phyloP scores from a whole-genome alignment of 2,888 invertebrate genomes.

The Nasonia oneida region DNA sequence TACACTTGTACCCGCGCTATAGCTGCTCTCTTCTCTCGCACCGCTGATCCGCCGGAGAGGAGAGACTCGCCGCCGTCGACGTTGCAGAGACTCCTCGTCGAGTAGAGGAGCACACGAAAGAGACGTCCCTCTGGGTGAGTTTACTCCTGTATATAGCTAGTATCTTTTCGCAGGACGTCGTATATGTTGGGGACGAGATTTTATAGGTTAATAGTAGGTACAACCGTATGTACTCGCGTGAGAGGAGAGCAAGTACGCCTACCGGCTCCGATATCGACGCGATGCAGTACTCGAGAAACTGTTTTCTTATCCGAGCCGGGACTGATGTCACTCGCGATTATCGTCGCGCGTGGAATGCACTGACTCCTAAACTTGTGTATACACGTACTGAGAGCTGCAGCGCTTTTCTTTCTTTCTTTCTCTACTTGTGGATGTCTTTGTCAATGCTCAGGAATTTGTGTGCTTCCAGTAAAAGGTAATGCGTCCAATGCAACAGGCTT shows the following conservation, averaged over 20 bases:
- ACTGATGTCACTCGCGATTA: no score
- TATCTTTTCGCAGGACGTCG: not conserved
- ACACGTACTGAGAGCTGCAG: no score
- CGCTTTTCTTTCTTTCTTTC: no score
- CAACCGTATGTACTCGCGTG: not conserved
- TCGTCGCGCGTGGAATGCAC: no score
- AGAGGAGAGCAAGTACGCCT: not conserved
- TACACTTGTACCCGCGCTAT: not conserved
- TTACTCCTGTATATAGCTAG: not conserved
- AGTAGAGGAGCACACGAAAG: not conserved
- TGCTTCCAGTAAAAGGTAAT: conserved; percentile 65
- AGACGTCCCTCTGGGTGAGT: conserved; percentile 11
- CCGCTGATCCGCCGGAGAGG: conserved; percentile 10
- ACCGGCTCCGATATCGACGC: conserved; percentile 18
- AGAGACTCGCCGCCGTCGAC: not conserved
- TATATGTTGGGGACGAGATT: not conserved
- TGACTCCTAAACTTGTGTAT: no score
- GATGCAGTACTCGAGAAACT: not conserved
- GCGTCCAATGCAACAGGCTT: conserved; percentile 78
- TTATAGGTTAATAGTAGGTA: not conserved
- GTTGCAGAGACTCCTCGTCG: not conserved
- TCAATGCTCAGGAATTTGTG: not conserved
- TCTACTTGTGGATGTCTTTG: no score
- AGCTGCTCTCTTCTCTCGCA: conserved; percentile 6
- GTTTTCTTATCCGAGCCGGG: no score